Conservation (phyloP, 1,140 invertebrate species). For the Penaeus chinensis region DNA sequence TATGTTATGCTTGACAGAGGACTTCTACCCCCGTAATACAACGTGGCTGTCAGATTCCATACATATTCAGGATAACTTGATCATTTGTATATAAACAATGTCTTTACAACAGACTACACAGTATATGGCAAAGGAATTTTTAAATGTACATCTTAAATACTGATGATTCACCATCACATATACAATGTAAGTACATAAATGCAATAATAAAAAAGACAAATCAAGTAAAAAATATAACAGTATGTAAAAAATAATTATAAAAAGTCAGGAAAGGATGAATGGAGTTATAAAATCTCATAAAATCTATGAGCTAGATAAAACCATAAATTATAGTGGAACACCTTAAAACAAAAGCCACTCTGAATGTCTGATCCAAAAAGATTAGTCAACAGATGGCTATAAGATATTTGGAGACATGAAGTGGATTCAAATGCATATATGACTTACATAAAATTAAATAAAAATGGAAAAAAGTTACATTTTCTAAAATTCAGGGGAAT, state of each 20-base stretch:
- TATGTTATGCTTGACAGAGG: not conserved
- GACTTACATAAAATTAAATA: no score
- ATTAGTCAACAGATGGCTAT: slow-evolving; percentile 43
- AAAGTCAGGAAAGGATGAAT: slow-evolving; percentile 3
- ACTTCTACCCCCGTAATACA: not conserved
- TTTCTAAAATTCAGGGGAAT: no score
- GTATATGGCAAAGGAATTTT: slow-evolving; percentile 12
- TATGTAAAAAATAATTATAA: not conserved
- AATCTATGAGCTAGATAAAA: slow-evolving; percentile 24
- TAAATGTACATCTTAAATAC: not conserved
- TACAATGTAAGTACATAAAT: slow-evolving; percentile 25
- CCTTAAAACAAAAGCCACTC: slow-evolving; percentile 21
- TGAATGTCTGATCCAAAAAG: slow-evolving; percentile 42
- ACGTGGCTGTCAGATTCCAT: not conserved
- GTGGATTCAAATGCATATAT: no score
- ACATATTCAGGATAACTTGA: slow-evolving; percentile 9
- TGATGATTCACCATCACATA: slow-evolving; percentile 23
- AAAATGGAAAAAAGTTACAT: no score
- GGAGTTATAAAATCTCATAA: slow-evolving; percentile 28
- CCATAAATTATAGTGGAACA: not conserved
- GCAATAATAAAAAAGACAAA: no score
- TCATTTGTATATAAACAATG: not conserved
- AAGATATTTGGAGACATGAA: no score
- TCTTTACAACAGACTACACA: slow-evolving; percentile 17
- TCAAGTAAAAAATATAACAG: not conserved